These are phyloP conservation scores for Lithophane ornitopus DNA, from an alignment of 2,888 invertebrate species.

Conservation along the genomic window DNA sequence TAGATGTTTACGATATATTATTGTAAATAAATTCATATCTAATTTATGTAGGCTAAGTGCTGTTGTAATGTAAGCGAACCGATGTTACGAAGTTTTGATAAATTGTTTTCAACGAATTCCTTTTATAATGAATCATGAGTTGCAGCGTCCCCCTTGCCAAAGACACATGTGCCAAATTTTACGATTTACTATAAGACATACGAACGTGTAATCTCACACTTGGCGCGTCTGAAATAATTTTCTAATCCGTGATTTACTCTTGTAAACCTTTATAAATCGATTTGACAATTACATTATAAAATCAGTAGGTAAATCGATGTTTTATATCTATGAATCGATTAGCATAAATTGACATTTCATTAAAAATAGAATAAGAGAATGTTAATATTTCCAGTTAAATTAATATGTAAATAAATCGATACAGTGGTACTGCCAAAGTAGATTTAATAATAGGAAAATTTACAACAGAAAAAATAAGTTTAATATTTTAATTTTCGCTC, in stretches of 20 bases:
- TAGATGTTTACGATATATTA: slow-evolving; percentile 64
- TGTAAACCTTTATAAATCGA: slow-evolving; percentile 51
- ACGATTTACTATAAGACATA: slow-evolving; percentile 43
- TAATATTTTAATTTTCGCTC: slow-evolving; percentile 41
- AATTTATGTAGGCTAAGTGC: slow-evolving; percentile 61
- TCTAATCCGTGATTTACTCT: slow-evolving; percentile 38
- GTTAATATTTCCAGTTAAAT: slow-evolving; percentile 62
- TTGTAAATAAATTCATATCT: slow-evolving; percentile 74
- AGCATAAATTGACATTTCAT: slow-evolving; percentile 66
- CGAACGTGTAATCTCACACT: slow-evolving; percentile 17
- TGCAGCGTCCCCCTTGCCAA: slow-evolving; percentile 58
- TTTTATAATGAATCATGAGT: slow-evolving; percentile 51
- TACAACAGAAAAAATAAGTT: slow-evolving; percentile 52
- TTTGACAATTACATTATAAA: slow-evolving; percentile 52
- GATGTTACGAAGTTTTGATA: slow-evolving; percentile 36
- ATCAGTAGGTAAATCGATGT: slow-evolving; percentile 65
- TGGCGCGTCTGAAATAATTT: slow-evolving; percentile 42
- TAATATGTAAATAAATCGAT: slow-evolving; percentile 62
- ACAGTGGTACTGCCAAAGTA: slow-evolving; percentile 64
- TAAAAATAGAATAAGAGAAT: slow-evolving; percentile 61
- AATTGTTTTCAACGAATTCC: slow-evolving; percentile 50
- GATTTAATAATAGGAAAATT: slow-evolving; percentile 54
- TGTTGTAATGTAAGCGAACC: slow-evolving; percentile 61
- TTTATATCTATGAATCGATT: slow-evolving; percentile 69
- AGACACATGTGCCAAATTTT: slow-evolving; percentile 67